Percentiles rank a stretch among this genome's conserved stretches.
phyloP scores from a whole-genome alignment of 2,113 vertebrate genomes.

The Mastomys coucha region DNA sequence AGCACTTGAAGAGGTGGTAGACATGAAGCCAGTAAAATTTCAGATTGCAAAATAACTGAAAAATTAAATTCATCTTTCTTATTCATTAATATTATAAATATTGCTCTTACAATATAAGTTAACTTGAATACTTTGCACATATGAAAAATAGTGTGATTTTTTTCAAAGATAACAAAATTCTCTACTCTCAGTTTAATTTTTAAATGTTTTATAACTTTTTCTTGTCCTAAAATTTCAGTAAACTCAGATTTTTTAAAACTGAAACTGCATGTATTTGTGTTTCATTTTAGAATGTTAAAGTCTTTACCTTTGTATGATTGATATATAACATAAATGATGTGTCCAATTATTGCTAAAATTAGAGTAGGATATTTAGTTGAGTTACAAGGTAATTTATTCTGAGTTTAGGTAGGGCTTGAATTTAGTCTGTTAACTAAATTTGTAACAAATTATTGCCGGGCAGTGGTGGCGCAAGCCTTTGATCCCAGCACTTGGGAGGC shows the following conservation, averaged over 20 bases:
- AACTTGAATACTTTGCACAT: slow-evolving; percentile 33
- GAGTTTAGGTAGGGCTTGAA: slow-evolving; percentile 44
- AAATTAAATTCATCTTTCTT: slow-evolving; percentile 56
- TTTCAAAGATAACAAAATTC: slow-evolving; percentile 26
- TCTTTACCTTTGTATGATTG: slow-evolving; percentile 12
- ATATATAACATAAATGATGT: neutral
- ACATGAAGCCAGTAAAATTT: slow-evolving; percentile 38
- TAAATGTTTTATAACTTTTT: slow-evolving; percentile 55
- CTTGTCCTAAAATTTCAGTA: slow-evolving; percentile 6
- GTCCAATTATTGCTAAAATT: slow-evolving; percentile 44
- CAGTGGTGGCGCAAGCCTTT: no score
- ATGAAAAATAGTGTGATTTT: neutral
- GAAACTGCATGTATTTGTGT: slow-evolving; percentile 15
- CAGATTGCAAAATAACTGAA: slow-evolving; percentile 30
- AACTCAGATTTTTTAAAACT: neutral
- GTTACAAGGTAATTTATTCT: slow-evolving; percentile 43
- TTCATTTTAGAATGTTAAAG: slow-evolving; percentile 10
- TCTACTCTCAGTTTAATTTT: slow-evolving; percentile 5
- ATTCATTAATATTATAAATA: slow-evolving; percentile 43
- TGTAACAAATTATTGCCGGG: slow-evolving; percentile 27
- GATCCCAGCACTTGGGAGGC: no score
- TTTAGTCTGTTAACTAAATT: slow-evolving; percentile 53
- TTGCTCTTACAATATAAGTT: slow-evolving; percentile 13
- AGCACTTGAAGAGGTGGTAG: slow-evolving; percentile 51
- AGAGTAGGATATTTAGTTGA: slow-evolving; percentile 35